Conservation (phyloP, 2,797 vertebrate species). For the Peromyscus melanophrys region DNA sequence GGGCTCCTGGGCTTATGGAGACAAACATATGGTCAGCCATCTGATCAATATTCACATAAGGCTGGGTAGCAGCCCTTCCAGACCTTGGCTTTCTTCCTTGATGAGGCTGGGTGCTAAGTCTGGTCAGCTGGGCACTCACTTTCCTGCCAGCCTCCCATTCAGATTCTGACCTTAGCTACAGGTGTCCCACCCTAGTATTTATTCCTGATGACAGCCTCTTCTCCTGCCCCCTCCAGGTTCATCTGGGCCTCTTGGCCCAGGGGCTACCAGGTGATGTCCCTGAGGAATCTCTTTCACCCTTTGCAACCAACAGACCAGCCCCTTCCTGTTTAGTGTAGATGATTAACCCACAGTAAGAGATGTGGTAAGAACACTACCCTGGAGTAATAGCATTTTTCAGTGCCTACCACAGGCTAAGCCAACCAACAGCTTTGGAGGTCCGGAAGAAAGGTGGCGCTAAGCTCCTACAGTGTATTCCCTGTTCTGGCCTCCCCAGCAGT, state of each 20-base stretch:
- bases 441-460: neutral
- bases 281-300: neutral
- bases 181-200: neutral
- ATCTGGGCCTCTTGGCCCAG: neutral
- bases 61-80: neutral
- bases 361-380: neutral
- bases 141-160: neutral
- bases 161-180: neutral
- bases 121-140: neutral
- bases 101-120: neutral
- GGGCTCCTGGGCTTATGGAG: neutral
- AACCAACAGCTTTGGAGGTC: neutral
- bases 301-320: neutral
- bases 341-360: conserved; percentile 11
- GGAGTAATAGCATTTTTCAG: neutral
- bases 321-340: conserved; percentile 1
- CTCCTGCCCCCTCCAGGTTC: neutral
- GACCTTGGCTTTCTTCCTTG: neutral
- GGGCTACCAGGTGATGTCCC: neutral
- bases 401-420: neutral
- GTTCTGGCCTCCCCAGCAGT: neutral
- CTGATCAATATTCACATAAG: neutral
- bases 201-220: neutral
- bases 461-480: neutral
- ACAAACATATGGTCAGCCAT: neutral